Percentiles rank a stretch among this genome's conserved stretches.
phyloP scores from a whole-genome alignment of 92 coral and sea anemone genomes.

The Epizoanthus fatuus region DNA sequence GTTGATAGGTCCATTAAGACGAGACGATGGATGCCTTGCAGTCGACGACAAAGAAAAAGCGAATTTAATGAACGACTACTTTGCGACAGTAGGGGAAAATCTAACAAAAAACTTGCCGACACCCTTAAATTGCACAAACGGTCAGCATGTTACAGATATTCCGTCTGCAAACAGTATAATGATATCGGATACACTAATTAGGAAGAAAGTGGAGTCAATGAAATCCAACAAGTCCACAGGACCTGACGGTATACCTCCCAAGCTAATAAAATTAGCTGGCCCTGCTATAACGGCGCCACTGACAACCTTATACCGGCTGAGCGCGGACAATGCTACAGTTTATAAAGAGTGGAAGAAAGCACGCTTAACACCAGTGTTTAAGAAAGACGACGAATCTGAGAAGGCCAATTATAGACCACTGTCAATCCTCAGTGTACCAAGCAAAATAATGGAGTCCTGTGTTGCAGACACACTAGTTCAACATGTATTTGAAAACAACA shows the following conservation, averaged over 20 bases:
- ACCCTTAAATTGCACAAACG: neutral
- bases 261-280: conserved; percentile 39
- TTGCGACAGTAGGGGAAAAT: conserved; percentile 43
- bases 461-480: conserved; percentile 25
- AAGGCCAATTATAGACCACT: no score
- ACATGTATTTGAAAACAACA: conserved; percentile 20
- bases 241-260: conserved; percentile 38
- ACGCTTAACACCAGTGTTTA: conserved; percentile 8
- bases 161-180: neutral
- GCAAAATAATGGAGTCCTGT: conserved; percentile 30
- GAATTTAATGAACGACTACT: conserved; percentile 12
- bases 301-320: conserved; percentile 1
- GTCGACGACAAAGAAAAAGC: conserved; percentile 51
- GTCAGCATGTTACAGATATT: neutral
- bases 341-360: conserved; percentile 30
- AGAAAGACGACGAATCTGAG: no score
- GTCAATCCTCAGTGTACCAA: conserved; percentile 34
- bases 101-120: conserved; percentile 18
- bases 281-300: conserved; percentile 24
- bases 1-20: conserved; percentile 30
- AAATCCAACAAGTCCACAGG: conserved; percentile 21
- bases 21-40: conserved; percentile 19
- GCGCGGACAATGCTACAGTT: conserved; percentile 13
- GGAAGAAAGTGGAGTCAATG: conserved; percentile 1
- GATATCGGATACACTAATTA: neutral